These are phyloP conservation scores for Geophilus truncorum DNA, from an alignment of 2,888 invertebrate species.

Conservation along the genomic window DNA sequence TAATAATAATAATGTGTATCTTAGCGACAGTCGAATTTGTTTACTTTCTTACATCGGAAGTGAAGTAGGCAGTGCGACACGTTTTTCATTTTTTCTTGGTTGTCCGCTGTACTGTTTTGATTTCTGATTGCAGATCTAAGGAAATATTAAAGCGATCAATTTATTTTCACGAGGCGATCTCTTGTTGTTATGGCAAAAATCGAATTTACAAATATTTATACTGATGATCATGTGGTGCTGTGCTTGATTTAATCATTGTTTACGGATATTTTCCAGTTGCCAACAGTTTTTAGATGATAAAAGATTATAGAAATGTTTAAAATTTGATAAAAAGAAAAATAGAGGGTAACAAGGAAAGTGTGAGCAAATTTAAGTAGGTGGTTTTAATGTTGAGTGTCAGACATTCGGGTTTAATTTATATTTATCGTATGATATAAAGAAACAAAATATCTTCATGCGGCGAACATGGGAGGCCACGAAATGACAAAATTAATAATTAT, in stretches of 20 bases:
- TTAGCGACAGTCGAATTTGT: conserved; percentile 21
- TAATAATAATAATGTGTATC: conserved; percentile 10
- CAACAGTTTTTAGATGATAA: too few relatives aligned
- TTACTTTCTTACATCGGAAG: neutral
- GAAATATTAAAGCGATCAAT: neutral
- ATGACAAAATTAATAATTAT: conserved; percentile 27
- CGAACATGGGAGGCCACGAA: conserved; percentile 22
- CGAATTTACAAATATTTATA: neutral
- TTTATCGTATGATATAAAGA: conserved; percentile 11
- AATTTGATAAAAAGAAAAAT: neutral
- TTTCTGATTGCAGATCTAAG: neutral
- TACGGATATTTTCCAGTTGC: neutral
- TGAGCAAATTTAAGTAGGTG: neutral
- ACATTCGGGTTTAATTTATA: neutral
- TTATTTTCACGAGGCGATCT: neutral
- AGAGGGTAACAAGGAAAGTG: neutral
- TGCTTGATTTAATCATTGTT: neutral
- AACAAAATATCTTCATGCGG: conserved; percentile 18
- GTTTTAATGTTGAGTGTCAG: neutral
- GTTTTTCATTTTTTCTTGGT: neutral
- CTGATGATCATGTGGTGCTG: neutral
- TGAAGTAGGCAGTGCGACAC: neutral
- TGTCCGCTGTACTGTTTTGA: neutral
- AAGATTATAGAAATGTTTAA: too few relatives aligned
- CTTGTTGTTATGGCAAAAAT: neutral